Evolutionary conservation across 2,797 vertebrate genomes (phyloP).

Genomic region (Sardinella longiceps): DNA sequence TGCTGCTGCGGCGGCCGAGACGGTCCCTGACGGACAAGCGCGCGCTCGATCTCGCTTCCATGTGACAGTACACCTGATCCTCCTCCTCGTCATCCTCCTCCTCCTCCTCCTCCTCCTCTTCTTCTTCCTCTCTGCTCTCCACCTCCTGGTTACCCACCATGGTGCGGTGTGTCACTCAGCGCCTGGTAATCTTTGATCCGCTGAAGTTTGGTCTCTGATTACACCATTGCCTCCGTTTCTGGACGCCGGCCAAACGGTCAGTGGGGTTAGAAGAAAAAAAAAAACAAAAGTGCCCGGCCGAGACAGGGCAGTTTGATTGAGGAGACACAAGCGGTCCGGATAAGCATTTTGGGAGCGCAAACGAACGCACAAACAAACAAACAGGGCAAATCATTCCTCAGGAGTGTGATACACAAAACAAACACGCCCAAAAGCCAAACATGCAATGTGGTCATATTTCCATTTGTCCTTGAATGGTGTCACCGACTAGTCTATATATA

Average conservation of each 20-base stretch:
- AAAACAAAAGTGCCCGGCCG: not conserved
- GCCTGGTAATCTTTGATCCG: conserved; percentile 45
- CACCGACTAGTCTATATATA: not conserved
- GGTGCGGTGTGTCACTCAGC: conserved; percentile 35
- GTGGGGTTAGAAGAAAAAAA: not conserved
- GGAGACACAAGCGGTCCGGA: not conserved
- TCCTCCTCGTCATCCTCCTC: not conserved
- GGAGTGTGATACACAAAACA: not conserved
- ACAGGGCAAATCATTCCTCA: not conserved
- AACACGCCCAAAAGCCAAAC: conserved; percentile 12
- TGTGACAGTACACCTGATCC: not conserved
- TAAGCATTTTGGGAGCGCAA: not conserved
- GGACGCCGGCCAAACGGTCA: not conserved
- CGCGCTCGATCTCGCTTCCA: not conserved
- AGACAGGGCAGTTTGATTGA: not conserved
- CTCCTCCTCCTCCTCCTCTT: not conserved
- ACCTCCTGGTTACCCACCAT: not conserved
- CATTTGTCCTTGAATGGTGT: conserved; percentile 11
- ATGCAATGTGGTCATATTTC: not conserved
- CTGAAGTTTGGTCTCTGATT: conserved; percentile 46
- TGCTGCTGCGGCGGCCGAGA: not conserved
- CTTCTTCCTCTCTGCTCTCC: not conserved
- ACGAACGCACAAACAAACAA: not conserved
- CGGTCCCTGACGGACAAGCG: not conserved
- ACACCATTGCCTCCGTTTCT: conserved; percentile 13